A percentile compares a stretch with the other conserved stretches of the same genome.
phyloP scores from a whole-genome alignment of 2,888 invertebrate genomes.

The Trissoscelio sp. region DNA sequence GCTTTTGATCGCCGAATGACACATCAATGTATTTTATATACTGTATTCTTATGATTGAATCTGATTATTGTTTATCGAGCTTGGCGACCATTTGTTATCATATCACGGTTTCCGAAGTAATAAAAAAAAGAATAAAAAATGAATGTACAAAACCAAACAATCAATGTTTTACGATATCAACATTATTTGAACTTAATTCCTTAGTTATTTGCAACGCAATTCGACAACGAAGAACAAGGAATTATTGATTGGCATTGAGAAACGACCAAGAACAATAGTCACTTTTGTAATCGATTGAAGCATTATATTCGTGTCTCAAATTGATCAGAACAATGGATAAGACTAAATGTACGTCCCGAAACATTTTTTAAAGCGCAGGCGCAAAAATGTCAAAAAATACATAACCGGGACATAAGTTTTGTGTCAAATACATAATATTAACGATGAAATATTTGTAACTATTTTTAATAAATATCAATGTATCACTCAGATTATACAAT shows the following conservation, averaged over 20 bases:
- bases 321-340: conserved; percentile 16
- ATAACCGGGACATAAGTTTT: conserved; percentile 14
- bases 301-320: background rate
- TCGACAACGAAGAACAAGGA: background rate
- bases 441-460: conserved; percentile 48
- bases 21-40: conserved; percentile 13
- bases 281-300: background rate
- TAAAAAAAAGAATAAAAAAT: background rate
- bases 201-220: conserved; percentile 2
- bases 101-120: conserved; percentile 11
- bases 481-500: conserved; percentile 14
- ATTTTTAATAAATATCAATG: conserved; percentile 61
- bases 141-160: conserved; percentile 33
- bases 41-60: background rate
- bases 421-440: conserved; percentile 57
- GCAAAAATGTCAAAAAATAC: background rate
- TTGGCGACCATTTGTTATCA: conserved; percentile 25
- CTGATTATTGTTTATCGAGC: conserved; percentile 16
- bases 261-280: background rate
- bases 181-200: conserved; percentile 7
- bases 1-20: conserved; percentile 7
- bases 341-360: conserved; percentile 9
- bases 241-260: conserved; percentile 10
- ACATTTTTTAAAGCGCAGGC: background rate
- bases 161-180: conserved; percentile 27